Conservation (phyloP, 2,113 vertebrate species). For the Bambusicola thoracicus region DNA sequence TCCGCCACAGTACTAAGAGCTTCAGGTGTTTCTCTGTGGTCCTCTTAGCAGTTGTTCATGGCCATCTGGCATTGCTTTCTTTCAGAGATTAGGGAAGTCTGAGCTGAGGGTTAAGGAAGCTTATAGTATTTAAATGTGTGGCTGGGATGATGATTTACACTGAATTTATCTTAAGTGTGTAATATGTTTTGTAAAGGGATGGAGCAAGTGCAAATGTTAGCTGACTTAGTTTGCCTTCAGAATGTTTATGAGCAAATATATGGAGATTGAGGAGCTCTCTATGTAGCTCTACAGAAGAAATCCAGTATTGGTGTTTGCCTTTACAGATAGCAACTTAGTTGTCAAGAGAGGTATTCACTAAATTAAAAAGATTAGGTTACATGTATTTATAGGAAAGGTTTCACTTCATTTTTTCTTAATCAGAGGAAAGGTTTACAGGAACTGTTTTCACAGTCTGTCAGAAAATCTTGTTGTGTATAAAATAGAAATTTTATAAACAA, state of each 20-base stretch:
- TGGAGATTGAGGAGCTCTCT: not conserved
- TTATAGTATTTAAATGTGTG: conserved; percentile 74
- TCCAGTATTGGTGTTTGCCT: conserved; percentile 3
- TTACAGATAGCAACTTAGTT: not conserved
- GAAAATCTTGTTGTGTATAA: not conserved
- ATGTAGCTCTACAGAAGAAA: not conserved
- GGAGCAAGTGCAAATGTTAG: not conserved
- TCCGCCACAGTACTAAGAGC: conserved; percentile 27
- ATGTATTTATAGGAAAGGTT: not conserved
- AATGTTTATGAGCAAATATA: conserved; percentile 8
- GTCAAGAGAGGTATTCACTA: not conserved
- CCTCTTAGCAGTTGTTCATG: conserved; percentile 81
- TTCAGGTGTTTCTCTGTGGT: conserved; percentile 70
- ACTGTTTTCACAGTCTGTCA: not conserved
- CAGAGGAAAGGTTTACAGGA: not conserved
- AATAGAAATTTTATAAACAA: not conserved
- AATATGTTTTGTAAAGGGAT: conserved; percentile 36
- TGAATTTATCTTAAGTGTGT: conserved; percentile 52
- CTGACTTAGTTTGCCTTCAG: conserved; percentile 8
- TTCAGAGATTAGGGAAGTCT: conserved; percentile 82
- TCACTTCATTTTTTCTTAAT: not conserved
- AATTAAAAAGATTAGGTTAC: not conserved
- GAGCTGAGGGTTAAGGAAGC: conserved; percentile 74
- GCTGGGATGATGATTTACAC: conserved; percentile 57
- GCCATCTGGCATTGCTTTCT: conserved; percentile 85